phyloP scores from a whole-genome alignment of 2,888 invertebrate genomes.

The Isoperla grammatica region DNA sequence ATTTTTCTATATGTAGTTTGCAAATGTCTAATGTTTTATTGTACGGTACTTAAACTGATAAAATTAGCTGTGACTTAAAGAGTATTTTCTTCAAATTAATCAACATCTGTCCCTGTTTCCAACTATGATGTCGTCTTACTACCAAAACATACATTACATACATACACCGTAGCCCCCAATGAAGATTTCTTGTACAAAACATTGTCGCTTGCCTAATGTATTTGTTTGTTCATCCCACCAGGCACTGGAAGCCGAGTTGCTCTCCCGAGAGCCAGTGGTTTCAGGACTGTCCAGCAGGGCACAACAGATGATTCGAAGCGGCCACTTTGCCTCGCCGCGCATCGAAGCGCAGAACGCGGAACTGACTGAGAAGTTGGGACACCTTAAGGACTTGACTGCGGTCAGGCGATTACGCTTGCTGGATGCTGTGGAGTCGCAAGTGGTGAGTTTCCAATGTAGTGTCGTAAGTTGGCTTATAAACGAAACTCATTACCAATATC shows the following conservation, averaged over 20 bases:
- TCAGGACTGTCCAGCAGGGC: conserved; percentile 68
- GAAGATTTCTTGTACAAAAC: no score
- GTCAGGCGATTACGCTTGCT: conserved; percentile 61
- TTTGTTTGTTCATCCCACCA: conserved; percentile 32
- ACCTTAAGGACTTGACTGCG: conserved; percentile 66
- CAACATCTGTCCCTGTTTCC: no score
- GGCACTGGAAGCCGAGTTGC: conserved; percentile 81
- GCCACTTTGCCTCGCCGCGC: conserved; percentile 76
- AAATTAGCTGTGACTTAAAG: no score
- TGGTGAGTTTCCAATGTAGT: conserved; percentile 50
- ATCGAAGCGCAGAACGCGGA: conserved; percentile 63
- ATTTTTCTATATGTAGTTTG: no score
- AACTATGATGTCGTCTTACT: no score
- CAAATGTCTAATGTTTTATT: no score
- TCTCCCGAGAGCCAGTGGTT: conserved; percentile 81
- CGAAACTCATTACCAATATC: no score
- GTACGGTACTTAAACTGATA: no score
- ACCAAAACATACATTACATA: no score
- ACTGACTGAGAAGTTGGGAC: conserved; percentile 62
- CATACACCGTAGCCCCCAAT: no score
- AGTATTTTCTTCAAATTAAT: no score
- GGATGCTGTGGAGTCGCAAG: conserved; percentile 78
- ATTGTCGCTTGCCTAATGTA: background rate
- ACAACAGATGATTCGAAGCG: conserved; percentile 69
- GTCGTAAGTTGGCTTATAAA: no score